phyloP scores from a whole-genome alignment of 2,888 invertebrate species.

The Oligia latruncula region DNA sequence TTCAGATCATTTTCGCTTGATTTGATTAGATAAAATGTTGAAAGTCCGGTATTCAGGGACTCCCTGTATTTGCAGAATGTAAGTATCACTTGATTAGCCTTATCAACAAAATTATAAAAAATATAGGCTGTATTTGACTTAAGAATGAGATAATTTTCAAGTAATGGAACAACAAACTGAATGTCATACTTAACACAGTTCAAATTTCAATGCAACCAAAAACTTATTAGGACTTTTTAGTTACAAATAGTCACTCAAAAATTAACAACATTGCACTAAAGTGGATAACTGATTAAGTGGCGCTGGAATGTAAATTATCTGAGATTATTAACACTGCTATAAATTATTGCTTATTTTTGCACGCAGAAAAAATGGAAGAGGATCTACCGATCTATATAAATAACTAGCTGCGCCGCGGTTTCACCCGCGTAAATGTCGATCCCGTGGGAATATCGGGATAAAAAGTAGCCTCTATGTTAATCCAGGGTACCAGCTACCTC shows the following conservation, averaged over 20 bases:
- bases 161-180: background rate
- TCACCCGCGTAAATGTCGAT: too few species aligned
- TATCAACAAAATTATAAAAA: background rate
- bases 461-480: too few species aligned
- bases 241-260: too few species aligned
- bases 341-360: background rate
- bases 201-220: background rate
- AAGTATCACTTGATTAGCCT: background rate
- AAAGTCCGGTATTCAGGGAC: slow-evolving; percentile 1
- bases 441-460: too few species aligned
- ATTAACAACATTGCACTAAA: background rate
- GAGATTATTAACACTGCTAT: background rate
- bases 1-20: background rate
- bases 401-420: too few species aligned
- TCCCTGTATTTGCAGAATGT: background rate
- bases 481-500: too few species aligned
- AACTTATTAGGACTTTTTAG: too few species aligned
- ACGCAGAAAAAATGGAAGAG: background rate
- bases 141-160: background rate
- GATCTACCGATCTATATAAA: background rate
- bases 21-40: background rate
- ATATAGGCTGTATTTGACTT: background rate
- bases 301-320: background rate
- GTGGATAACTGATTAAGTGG: background rate
- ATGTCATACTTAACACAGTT: background rate